Percentiles rank a stretch among this genome's conserved stretches.
Conservation (phyloP, 2,797 vertebrate genomes). For the Silurus lanzhouensis region DNA sequence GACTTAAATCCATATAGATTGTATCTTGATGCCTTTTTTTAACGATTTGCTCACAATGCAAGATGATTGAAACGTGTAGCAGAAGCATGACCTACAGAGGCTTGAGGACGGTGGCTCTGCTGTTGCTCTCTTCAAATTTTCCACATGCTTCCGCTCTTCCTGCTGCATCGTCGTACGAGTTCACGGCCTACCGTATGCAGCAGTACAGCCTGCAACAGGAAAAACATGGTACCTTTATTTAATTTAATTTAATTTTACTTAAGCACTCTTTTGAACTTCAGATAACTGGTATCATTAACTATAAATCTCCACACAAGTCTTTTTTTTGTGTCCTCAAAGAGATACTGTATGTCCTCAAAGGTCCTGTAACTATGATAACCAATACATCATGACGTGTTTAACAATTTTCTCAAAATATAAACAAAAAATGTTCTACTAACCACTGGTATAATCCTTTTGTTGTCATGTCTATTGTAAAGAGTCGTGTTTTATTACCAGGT, state of each 20-base stretch:
- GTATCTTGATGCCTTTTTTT: not conserved
- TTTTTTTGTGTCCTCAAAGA: not conserved
- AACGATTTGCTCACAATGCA: not conserved
- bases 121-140: conserved; percentile 63
- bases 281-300: not conserved
- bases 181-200: conserved; percentile 81
- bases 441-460: not conserved
- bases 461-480: not conserved
- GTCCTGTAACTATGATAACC: too few relatives aligned
- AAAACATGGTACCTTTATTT: conserved; percentile 66
- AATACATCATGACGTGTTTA: not conserved
- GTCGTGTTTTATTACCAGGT: conserved; percentile 59
- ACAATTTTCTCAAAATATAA: not conserved
- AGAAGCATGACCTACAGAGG: conserved; percentile 56
- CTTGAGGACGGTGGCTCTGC: conserved; percentile 38
- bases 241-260: not conserved
- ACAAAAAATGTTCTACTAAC: not conserved
- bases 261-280: too few relatives aligned
- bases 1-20: not conserved
- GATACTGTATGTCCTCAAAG: not conserved
- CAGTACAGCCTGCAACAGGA: conserved; percentile 74
- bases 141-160: conserved; percentile 67
- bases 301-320: not conserved
- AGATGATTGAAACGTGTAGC: not conserved
- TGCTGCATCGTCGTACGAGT: conserved; percentile 74